Base-by-base conservation (phyloP, 2,888 invertebrate species). In the Molanna angustata region DNA sequence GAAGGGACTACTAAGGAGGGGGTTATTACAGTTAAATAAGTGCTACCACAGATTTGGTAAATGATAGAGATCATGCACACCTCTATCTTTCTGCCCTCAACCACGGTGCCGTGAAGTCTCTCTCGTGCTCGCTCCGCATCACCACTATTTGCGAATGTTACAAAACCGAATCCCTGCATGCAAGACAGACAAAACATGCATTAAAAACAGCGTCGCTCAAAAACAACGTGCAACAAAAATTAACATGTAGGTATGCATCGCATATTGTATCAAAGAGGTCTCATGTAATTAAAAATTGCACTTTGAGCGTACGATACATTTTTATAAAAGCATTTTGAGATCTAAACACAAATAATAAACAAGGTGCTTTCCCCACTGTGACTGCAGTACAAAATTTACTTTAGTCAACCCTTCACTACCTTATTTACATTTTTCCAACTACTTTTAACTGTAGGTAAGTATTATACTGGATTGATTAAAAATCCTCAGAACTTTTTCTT, bases 121-220 rank as follows among this genome's bases (percentile, higher is more conserved):
- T 96, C 96, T 87, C 98, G 94, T 90, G 99, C 98, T 88, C 94
- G 91, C 88, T 98, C 98, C 83, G 98, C 98, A 86, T 99, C 98
- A 86, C 90, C 91, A 88, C 94, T 94, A 90, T 94, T 95, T 89
- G 96, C 96, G 94, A 99, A 99, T 88, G 98, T 99, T 89, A 99
- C 98, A 93, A 99, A 99, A 90, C 98, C 98, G 90, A 99, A 99
- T 88, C 99, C 99, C 98, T 99, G 93, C 89, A 91, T 91, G 92
- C 90, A 90, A 84, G 89, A 91, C 90, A 89, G 88, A 90, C 88
- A 89, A 88, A 87, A 88, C 89, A 89, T 89, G 89, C 89, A 89
- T 87, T 88, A 88, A 86, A 64, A 79, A 84, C 83, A 83, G 84
- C 83, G 82, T 82, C 80, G 80, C 82, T 84, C 83, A 84, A 84